These are phyloP conservation scores for Eumaeus atala DNA, from an alignment of 1,140 invertebrate species.

Conservation along the genomic window DNA sequence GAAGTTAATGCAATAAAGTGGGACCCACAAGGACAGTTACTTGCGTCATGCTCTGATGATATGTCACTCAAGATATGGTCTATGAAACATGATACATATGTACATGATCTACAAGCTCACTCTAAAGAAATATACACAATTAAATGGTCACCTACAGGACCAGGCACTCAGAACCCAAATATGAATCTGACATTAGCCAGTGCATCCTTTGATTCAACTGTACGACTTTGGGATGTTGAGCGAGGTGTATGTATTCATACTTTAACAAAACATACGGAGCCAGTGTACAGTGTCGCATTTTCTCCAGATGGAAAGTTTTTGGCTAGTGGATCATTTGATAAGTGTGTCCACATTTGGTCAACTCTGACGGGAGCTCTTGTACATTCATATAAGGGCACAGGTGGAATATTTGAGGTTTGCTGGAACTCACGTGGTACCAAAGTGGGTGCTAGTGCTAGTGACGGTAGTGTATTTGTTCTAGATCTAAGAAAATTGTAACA, in stretches of 20 bases:
- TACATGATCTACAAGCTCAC: constrained; percentile 98
- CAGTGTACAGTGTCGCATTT: constrained; percentile 94
- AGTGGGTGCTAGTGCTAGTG: constrained; percentile 98
- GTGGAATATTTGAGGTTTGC: constrained; percentile 99
- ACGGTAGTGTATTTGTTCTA: constrained; percentile 94
- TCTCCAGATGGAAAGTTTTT: constrained; percentile 97
- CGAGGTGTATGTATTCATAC: constrained; percentile 96
- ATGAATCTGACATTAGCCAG: constrained; percentile 97
- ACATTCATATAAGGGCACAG: constrained; percentile 97
- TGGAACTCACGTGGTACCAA: constrained; percentile 99
- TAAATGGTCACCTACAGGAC: constrained; percentile 98
- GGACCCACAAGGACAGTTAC: constrained; percentile 97
- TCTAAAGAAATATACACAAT: constrained; percentile 99
- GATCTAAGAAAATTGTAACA: constrained; percentile 85
- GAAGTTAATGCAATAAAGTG: constrained; percentile 99
- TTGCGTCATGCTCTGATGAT: constrained; percentile 99
- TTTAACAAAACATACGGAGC: constrained; percentile 97
- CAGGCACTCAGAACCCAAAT: constrained; percentile 96
- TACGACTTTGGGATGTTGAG: constrained; percentile 97
- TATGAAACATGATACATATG: constrained; percentile 97
- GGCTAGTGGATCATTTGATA: constrained; percentile 98
- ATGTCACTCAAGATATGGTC: constrained; percentile 99
- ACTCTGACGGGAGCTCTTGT: constrained; percentile 96
- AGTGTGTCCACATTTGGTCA: constrained; percentile 99
- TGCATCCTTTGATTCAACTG: constrained; percentile 98